These are phyloP conservation scores for Torymus texanus DNA, from an alignment of 2,888 invertebrate species.

Conservation along the genomic window DNA sequence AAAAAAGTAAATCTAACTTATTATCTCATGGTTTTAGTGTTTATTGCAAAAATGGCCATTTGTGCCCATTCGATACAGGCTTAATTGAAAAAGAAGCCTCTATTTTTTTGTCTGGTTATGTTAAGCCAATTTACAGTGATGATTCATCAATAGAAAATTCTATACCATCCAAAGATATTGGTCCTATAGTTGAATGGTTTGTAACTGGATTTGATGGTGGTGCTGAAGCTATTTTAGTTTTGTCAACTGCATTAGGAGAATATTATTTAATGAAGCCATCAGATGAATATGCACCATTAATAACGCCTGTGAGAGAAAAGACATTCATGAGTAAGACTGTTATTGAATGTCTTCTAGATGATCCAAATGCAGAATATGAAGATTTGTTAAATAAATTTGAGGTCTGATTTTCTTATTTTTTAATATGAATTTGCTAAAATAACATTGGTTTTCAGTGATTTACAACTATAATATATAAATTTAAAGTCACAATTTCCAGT, in stretches of 20 bases:
- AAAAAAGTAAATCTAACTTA: not conserved
- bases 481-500: not conserved
- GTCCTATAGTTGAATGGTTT: slow-evolving; percentile 91
- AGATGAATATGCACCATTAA: slow-evolving; percentile 82
- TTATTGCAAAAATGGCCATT: slow-evolving; percentile 86
- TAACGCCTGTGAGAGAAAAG: slow-evolving; percentile 84
- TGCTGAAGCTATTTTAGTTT: slow-evolving; percentile 66
- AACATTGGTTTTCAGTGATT: too few relatives aligned
- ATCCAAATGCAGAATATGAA: slow-evolving; percentile 84
- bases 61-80: slow-evolving; percentile 87
- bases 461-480: too few relatives aligned
- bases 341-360: slow-evolving; percentile 85
- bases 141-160: slow-evolving; percentile 83
- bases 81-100: slow-evolving; percentile 85
- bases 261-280: slow-evolving; percentile 87
- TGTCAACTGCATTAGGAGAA: slow-evolving; percentile 77
- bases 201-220: slow-evolving; percentile 90
- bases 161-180: slow-evolving; percentile 84
- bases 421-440: not conserved
- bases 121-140: slow-evolving; percentile 87
- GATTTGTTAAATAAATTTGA: slow-evolving; percentile 84
- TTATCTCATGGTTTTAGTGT: slow-evolving; percentile 75
- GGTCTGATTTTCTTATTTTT: slow-evolving; percentile 64
- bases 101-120: slow-evolving; percentile 86
- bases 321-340: slow-evolving; percentile 86